Base-by-base conservation (phyloP, 1,140 invertebrate species). In the Kradibia gibbosae region DNA sequence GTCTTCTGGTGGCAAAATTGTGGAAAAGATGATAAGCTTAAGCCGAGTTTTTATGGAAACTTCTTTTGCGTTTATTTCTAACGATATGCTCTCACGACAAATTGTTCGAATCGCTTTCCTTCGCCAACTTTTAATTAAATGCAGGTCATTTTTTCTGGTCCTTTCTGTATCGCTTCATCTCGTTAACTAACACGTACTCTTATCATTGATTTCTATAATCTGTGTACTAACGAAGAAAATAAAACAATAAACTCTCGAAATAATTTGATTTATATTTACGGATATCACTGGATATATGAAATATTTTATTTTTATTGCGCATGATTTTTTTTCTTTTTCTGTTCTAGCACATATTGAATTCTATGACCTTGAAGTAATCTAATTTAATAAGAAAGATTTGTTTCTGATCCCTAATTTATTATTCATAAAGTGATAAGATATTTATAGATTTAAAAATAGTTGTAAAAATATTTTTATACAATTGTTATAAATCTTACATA, bases 101-200 rank as follows among this genome's bases (percentile, higher is more conserved):
- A 50, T 67, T 78, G 60, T 28, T 25, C 53, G 22, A 48, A 50
- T 53, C 45, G 39, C 25, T 34, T 50, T 42, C 76, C 53, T 53
- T 45, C 34, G 31, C 75, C 1, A 70, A 78, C 17, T 70, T 78
- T 78, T 78, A 78, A 78, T 78, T 78, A 53, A 78, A 67, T 62
- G 45, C 42, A 34, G 73, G 53, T 75, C 73, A 42, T 22, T 76
- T 60, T 60, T 74, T 75, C 15, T 57, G 34, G 5, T 1, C 11
- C n/a, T 60, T 60, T 20, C 0, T 45, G 22, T 45, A 25, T 45
- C 22, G 10, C 7, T n/a, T 45, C 48, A n/a, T 1, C 17, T 45
- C 25, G 45, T 73, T 73, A 36, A 55, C 31, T 57, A 1, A 2
- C 4, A 39, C 39, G 53, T 3, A 36, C 39, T 31, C 17, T 0